These are phyloP conservation scores for Zoanthus solanderi DNA, from an alignment of 92 coral and sea anemone species.

Conservation along the genomic window DNA sequence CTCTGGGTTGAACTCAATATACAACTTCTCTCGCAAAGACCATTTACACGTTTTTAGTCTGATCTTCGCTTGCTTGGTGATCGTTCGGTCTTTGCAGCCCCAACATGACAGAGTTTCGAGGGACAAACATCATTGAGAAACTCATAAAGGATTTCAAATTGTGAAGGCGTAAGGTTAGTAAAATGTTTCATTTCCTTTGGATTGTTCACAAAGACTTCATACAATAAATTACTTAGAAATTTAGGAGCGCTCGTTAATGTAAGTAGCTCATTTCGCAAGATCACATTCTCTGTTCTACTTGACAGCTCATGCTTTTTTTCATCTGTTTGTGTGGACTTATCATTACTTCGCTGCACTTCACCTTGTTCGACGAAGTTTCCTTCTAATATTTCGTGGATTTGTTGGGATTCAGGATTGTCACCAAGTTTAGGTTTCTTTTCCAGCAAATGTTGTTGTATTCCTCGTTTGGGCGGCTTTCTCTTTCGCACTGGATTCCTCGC, in stretches of 20 bases:
- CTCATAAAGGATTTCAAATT: conserved; percentile 4
- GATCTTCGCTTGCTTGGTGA: too few relatives aligned
- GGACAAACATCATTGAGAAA: conserved; percentile 9
- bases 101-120: background rate
- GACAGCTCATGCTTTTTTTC: background rate
- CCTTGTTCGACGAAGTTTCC: background rate
- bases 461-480: too few relatives aligned
- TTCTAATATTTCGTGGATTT: too few relatives aligned
- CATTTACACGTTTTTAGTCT: too few relatives aligned
- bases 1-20: too few relatives aligned
- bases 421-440: too few relatives aligned
- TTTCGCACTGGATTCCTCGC: too few relatives aligned
- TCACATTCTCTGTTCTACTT: conserved; percentile 7
- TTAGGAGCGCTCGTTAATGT: background rate
- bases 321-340: conserved; percentile 7
- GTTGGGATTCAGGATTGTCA: too few relatives aligned
- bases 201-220: background rate
- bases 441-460: too few relatives aligned
- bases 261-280: conserved; percentile 15
- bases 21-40: too few relatives aligned
- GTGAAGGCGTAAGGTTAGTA: background rate
- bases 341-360: conserved; percentile 4
- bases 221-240: conserved; percentile 3
- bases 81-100: too few relatives aligned
- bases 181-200: too few relatives aligned